phyloP scores from a whole-genome alignment of 2,797 vertebrate genomes.

The Centroberyx gerrardi region DNA sequence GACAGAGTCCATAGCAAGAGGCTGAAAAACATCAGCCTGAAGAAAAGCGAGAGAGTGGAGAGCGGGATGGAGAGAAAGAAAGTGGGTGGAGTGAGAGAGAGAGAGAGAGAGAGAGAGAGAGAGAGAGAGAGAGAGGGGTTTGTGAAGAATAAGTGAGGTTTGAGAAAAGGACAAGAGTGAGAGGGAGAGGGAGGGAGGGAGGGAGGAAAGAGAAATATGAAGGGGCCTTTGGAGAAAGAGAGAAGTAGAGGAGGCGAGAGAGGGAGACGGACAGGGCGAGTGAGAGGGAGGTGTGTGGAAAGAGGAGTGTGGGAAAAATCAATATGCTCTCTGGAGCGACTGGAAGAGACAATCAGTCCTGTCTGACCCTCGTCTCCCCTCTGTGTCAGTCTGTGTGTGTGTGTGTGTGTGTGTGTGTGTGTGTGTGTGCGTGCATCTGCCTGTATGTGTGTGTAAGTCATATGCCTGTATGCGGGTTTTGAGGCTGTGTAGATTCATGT shows the following conservation, averaged over 20 bases:
- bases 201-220: conserved; percentile 69
- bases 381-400: conserved; percentile 57
- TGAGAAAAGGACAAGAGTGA: conserved; percentile 41
- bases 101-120: conserved; percentile 16
- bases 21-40: conserved; percentile 9
- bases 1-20: background rate
- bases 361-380: conserved; percentile 80
- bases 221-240: conserved; percentile 57
- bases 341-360: conserved; percentile 84
- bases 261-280: conserved; percentile 35
- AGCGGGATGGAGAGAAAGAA: conserved; percentile 18
- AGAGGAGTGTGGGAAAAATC: conserved; percentile 86
- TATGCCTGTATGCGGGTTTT: conserved; percentile 46
- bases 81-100: conserved; percentile 22
- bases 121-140: conserved; percentile 15
- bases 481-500: conserved; percentile 42
- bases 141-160: conserved; percentile 33
- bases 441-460: conserved; percentile 3
- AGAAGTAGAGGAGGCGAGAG: conserved; percentile 45
- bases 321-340: conserved; percentile 81
- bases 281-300: conserved; percentile 73
- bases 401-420: conserved; percentile 15
- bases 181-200: conserved; percentile 4
- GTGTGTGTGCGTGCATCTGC: conserved; percentile 7
- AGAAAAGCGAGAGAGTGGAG: conserved; percentile 12